Percentiles rank a stretch among this genome's conserved stretches.
Evolutionary conservation across 2,113 vertebrate species (phyloP).

Genomic region (Dinomys branickii): DNA sequence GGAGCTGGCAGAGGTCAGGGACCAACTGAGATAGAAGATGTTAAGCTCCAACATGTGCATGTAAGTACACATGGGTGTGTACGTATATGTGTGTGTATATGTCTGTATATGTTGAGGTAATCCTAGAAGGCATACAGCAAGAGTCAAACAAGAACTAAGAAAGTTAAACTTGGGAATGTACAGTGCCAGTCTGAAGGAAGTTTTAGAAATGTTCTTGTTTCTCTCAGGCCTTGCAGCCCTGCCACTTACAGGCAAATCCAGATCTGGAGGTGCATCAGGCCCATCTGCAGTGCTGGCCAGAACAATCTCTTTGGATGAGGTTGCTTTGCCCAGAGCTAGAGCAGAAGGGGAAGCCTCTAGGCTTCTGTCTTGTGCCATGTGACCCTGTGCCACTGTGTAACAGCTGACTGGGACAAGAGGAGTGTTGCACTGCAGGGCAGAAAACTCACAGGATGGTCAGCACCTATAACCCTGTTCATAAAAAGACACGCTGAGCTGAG

Average conservation of each 20-base stretch:
- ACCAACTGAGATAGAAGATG: background rate
- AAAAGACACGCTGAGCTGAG: background rate
- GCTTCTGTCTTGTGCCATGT: background rate
- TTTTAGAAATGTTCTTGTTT: background rate
- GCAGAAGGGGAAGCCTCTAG: too few species aligned
- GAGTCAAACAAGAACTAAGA: background rate
- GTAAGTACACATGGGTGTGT: background rate
- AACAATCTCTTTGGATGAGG: background rate
- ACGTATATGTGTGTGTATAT: background rate
- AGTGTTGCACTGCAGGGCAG: accelerated
- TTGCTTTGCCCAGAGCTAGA: background rate
- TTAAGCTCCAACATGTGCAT: background rate
- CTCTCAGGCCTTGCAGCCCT: background rate
- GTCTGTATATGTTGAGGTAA: background rate
- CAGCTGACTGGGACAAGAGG: too few species aligned
- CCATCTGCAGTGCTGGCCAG: background rate
- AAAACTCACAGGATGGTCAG: background rate
- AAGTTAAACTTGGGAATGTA: background rate
- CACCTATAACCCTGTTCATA: background rate
- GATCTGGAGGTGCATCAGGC: too few species aligned
- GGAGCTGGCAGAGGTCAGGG: background rate
- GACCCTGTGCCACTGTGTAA: background rate
- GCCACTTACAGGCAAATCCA: background rate
- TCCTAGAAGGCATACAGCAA: background rate
- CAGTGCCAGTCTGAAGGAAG: background rate